Percentiles rank a stretch among this genome's conserved stretches.
Conservation (phyloP, 2,113 vertebrate species). For the Euleptes europaea region DNA sequence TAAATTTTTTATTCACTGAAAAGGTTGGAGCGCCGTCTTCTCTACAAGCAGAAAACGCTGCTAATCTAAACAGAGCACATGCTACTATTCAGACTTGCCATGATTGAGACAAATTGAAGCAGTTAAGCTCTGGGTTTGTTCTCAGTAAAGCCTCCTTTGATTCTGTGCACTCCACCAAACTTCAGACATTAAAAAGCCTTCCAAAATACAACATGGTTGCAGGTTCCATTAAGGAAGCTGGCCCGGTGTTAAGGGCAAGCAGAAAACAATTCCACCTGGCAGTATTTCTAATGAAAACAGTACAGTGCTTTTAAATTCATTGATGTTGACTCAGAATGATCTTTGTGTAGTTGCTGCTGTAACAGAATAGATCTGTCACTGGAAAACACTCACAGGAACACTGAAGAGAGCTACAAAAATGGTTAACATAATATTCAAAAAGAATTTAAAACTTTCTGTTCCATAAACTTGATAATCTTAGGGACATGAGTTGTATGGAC, state of each 20-base stretch:
- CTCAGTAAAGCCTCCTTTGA: background rate
- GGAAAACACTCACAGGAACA: background rate
- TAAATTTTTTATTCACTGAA: background rate
- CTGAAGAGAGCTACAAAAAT: background rate
- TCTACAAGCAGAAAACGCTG: background rate
- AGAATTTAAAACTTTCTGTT: background rate
- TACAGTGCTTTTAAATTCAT: background rate
- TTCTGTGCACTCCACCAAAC: background rate
- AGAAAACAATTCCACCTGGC: background rate
- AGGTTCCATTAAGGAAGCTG: background rate
- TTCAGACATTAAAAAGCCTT: background rate
- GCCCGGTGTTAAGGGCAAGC: background rate
- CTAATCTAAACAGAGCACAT: background rate
- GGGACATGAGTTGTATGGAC: background rate
- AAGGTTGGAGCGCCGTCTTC: rapidly evolving
- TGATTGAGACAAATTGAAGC: background rate
- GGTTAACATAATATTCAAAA: background rate
- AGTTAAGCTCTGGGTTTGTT: background rate
- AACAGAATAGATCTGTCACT: background rate
- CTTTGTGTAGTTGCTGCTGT: background rate
- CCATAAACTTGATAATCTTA: background rate
- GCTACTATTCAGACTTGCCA: background rate
- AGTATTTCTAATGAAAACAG: background rate
- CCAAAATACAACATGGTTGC: background rate
- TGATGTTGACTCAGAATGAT: background rate